Evolutionary conservation across 37 sponge, comb jelly and placozoan genomes (phyloP).

Genomic region (Cliona cf. orientalis): DNA sequence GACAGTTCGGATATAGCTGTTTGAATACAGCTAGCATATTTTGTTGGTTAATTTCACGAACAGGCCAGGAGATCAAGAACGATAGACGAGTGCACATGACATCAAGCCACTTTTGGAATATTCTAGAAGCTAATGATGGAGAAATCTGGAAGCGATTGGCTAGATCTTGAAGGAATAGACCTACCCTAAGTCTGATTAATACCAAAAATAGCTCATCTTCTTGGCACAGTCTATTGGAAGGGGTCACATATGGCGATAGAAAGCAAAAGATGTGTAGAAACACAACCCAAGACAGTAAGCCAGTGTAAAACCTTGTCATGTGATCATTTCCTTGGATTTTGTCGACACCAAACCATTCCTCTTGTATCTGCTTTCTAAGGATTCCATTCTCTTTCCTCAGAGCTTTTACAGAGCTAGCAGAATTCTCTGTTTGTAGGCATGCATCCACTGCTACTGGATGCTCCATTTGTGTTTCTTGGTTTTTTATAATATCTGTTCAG

Average conservation of each 20-base stretch:
- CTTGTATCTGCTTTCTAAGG: background rate
- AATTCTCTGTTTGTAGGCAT: background rate
- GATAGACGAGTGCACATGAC: background rate
- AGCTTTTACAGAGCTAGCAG: too few relatives aligned
- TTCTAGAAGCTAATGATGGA: background rate
- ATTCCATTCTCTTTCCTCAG: background rate
- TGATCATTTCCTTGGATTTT: background rate
- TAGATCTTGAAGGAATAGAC: background rate
- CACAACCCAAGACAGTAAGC: background rate
- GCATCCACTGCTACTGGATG: too few relatives aligned
- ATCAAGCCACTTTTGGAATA: background rate
- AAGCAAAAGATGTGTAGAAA: background rate
- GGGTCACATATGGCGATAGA: background rate
- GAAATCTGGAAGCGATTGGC: background rate
- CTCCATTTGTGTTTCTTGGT: too few relatives aligned
- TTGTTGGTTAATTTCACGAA: background rate
- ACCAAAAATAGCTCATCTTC: background rate
- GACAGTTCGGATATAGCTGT: background rate
- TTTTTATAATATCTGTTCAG: too few relatives aligned
- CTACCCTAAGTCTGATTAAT: background rate
- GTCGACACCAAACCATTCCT: background rate
- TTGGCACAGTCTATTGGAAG: background rate
- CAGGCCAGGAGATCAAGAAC: slow-evolving; percentile 30
- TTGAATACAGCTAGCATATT: slow-evolving; percentile 37
- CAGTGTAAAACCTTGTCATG: background rate